Base-by-base conservation (phyloP, 2,888 invertebrate species). In the Sinohyriopsis cumingii region DNA sequence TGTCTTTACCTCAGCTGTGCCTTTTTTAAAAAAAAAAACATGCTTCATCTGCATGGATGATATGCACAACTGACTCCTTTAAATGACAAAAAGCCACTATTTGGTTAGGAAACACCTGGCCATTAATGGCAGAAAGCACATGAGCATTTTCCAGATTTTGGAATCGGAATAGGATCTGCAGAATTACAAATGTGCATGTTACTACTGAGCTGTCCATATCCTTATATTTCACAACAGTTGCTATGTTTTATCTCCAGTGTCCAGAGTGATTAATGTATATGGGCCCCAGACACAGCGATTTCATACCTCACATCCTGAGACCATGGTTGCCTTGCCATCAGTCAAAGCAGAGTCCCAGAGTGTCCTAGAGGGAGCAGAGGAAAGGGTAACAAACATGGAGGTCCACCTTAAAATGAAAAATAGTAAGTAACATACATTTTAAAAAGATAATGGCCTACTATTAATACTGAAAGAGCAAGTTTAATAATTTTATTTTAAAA, bases 341-440 rank as follows among this genome's bases (percentile, higher is more conserved):
- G 56, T 65, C 5, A 71, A 68, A 25, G 75, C 72, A 65, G 68
- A 68, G 33, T 65, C 62, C 22, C 68, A 55, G 3, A 28, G 54
- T 53, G 55, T 65, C 20, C 55, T 65, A 28, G 69, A 72, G 15
- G 93, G 93, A n/a, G 90, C 95, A 5, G 93, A 94, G 60, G 94
- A 95, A 86, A 91, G 95, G 69, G 89, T 95, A 25, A 84, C 90
- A n/a, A 91, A 92, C 73, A 90, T 93, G 1, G 95, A 95, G 91
- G 90, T 90, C 71, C 93, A 92, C 86, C 91, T 94, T 53, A 92
- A 92, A 84, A 77, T 92, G 53, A 89, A 92, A 68, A 88, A 86
- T 67, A 74, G 71, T 54, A 24, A 53, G 25, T 59, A 63, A 45
- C 22, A 65, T 72, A 53, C 61, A 24, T 70, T 56, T 57, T 63